Evolutionary conservation across 2,113 vertebrate species (phyloP).

Genomic region (Pardalotus punctatus): DNA sequence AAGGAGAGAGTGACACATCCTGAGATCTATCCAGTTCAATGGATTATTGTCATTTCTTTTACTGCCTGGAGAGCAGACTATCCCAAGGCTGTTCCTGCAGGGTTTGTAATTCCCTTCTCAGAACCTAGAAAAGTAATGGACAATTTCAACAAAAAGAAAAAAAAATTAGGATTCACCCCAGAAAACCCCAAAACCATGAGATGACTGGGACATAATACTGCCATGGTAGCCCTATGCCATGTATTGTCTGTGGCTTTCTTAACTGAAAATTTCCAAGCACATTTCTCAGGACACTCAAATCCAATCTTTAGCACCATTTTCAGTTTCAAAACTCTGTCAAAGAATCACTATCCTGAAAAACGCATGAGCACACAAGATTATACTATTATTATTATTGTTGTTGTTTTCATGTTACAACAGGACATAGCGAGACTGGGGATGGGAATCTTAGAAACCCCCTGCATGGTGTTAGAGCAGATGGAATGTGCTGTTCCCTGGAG

Average conservation of each 20-base stretch:
- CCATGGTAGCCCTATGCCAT: not conserved
- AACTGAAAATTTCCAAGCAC: not conserved
- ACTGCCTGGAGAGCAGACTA: not conserved
- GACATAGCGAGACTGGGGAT: not conserved
- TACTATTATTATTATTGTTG: not conserved
- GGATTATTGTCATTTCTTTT: not conserved
- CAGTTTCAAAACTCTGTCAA: not conserved
- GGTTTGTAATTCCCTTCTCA: not conserved
- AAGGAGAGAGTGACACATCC: not conserved
- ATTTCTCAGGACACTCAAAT: not conserved
- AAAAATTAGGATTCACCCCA: fast-evolving
- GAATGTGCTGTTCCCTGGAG: not conserved
- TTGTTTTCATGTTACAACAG: not conserved
- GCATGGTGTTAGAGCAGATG: not conserved
- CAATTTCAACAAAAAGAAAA: not conserved
- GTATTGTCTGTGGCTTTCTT: not conserved
- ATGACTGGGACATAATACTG: not conserved
- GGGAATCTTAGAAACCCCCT: not conserved
- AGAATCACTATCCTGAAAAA: not conserved
- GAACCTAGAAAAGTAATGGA: not conserved
- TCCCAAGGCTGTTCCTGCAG: not conserved
- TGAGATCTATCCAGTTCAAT: not conserved
- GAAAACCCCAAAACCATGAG: not conserved
- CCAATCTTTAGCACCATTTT: not conserved
- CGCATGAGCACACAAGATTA: not conserved